Base-by-base conservation (phyloP, 1,140 invertebrate genomes). In the Hesperophylax magnus region DNA sequence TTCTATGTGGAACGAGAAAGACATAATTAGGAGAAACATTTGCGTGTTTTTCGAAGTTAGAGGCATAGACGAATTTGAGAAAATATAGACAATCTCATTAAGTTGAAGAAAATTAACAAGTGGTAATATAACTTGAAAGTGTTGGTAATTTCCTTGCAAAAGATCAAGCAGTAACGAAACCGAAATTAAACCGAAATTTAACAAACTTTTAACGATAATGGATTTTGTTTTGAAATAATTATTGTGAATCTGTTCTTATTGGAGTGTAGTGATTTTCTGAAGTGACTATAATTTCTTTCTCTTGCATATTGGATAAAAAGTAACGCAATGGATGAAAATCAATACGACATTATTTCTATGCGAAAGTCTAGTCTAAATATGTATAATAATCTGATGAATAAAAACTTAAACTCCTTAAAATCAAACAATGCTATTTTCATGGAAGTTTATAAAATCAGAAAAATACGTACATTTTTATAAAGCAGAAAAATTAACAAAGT, bases 371-470 rank as follows among this genome's bases (percentile, higher is more conserved):
- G 69, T 72, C 14, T 53, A 53, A 67, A 31, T 67, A 31, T 67
- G 22, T 67, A 67, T 67, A 67, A 67, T 67, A 31, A 22, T 67
- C 24, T 67, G 2, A 67, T 67, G 63, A 67, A 67, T 34, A 67
- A 31, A 31, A 67, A 67, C n/a, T 67, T 67, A 17, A 67, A 15
- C 22, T 67, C 63, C 9, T 67, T 67, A 67, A 67, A 67, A 67
- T 67, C 27, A n/a, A 67, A 67, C 24, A 31, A 67, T 31, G 31
- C 63, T n/a, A 67, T 67, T 34, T 67, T 67, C 31, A 67, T 67
- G 63, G 63, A 67, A 67, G 24, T 67, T 67, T 67, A 27, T 39
- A 67, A 67, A 67, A 67, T 67, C 24, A 67, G 63, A 67, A 67
- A 67, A 67, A 67, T 67, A 67, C 63, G 63, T 67, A 67, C 61